Base-by-base conservation (phyloP, 1,140 invertebrate species). In the Drosophila littoralis region DNA sequence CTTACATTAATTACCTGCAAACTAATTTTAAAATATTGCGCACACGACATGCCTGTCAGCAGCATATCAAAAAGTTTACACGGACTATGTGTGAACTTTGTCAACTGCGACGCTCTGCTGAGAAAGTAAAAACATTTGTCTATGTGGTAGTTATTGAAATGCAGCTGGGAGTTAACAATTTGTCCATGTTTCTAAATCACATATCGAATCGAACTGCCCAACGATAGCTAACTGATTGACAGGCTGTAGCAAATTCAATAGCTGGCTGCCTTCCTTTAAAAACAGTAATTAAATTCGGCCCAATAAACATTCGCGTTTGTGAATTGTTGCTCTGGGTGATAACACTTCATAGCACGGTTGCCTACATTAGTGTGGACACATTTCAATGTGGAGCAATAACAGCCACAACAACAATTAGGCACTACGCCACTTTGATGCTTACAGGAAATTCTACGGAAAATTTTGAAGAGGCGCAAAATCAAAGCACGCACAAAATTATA, bases 401-500 rank as follows among this genome's bases (percentile, higher is more conserved):
- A 8, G 43, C 32, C 54, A 43, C 38, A 54, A 33, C 40, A 70
- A 63, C 54, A 42, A 46, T 51, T 48, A 40, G 36, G 66, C 42
- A 52, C 40, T 60, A 42, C 43, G 66, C 70, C 77, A 86, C 78
- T 85, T 85, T 58, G 4, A 66, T 69, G 81, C 81, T 78, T 76
- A 75, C 75, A 79, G 83, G 72, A 76, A 77, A 79, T 63, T 51
- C 82, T 36, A 82, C 71, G 68, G 71, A 88, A 83, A 88, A 88
- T 86, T 89, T 79, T 88, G 66, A 89, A 83, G 84, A 80, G 84
- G 68, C 73, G 75, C 51, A 88, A 88, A 88, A 88, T 86, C 84
- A 86, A 86, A 86, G 84, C 83, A 86, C 83, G 83, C 84, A 89
- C 83, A 55, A 86, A 83, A 86, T 89, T 86, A 83, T 86, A 86